These are phyloP conservation scores for Lysandra bellargus DNA, from an alignment of 2,888 invertebrate species.

Conservation along the genomic window DNA sequence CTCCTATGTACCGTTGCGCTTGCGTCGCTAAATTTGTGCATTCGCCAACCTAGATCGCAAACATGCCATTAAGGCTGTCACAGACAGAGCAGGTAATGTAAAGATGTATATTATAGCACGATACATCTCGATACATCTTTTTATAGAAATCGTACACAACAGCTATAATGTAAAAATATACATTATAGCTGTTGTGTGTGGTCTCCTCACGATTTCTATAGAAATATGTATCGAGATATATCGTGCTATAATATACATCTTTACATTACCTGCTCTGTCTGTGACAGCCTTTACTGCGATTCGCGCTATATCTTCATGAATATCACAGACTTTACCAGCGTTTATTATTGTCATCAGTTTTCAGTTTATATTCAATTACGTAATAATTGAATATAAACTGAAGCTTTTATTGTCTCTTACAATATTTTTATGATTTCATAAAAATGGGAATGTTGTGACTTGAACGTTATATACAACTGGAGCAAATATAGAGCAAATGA, in stretches of 20 bases:
- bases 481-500: neutral
- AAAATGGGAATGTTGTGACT: neutral
- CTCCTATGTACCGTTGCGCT: slow-evolving; percentile 23
- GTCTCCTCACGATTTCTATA: too few species aligned
- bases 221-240: too few species aligned
- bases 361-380: slow-evolving; percentile 16
- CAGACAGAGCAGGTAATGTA: too few species aligned
- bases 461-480: neutral
- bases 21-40: slow-evolving; percentile 18
- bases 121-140: too few species aligned
- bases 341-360: neutral
- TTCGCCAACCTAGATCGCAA: slow-evolving; percentile 14
- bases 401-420: neutral
- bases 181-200: too few species aligned
- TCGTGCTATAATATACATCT: too few species aligned
- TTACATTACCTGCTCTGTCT: too few species aligned
- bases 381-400: neutral
- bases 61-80: neutral
- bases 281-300: neutral
- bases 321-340: neutral
- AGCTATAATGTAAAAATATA: too few species aligned
- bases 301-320: neutral
- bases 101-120: too few species aligned
- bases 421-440: neutral
- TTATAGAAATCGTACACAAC: too few species aligned